Evolutionary conservation across 1,140 invertebrate genomes (phyloP).

Genomic region (Macrosteles quadrilineatus): DNA sequence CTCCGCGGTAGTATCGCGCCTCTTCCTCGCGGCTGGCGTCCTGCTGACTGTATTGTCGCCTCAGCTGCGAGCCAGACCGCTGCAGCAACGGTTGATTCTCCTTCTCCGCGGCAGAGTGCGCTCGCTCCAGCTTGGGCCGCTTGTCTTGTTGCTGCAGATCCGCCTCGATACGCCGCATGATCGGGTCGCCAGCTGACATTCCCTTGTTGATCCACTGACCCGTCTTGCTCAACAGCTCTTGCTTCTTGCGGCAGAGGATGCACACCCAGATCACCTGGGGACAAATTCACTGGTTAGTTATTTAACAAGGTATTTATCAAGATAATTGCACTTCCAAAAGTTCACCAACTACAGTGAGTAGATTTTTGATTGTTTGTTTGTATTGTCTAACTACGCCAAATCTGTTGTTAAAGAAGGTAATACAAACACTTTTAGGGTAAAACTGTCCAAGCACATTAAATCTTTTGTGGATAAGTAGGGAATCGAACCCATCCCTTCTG

Average conservation of each 20-base stretch:
- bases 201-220: constrained; percentile 89
- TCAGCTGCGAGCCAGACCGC: constrained; percentile 70
- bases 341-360: no score
- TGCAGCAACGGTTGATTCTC: constrained; percentile 77
- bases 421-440: no score
- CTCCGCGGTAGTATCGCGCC: constrained; percentile 59
- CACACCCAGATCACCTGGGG: constrained; percentile 98
- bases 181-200: constrained; percentile 61
- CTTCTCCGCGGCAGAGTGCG: constrained; percentile 80
- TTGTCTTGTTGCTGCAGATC: constrained; percentile 70
- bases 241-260: constrained; percentile 97
- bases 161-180: constrained; percentile 68
- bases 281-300: constrained; percentile 9
- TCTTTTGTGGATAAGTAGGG: no score
- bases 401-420: no score
- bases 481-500: no score
- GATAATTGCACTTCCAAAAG: no score
- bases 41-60: constrained; percentile 88
- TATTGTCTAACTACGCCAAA: no score
- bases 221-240: constrained; percentile 96
- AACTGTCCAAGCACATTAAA: no score
- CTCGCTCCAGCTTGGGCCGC: constrained; percentile 78
- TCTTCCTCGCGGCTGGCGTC: constrained; percentile 62
- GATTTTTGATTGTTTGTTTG: no score
- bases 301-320: no score